These are phyloP conservation scores for Netelia melanura DNA, from an alignment of 2,888 invertebrate genomes.

Conservation along the genomic window DNA sequence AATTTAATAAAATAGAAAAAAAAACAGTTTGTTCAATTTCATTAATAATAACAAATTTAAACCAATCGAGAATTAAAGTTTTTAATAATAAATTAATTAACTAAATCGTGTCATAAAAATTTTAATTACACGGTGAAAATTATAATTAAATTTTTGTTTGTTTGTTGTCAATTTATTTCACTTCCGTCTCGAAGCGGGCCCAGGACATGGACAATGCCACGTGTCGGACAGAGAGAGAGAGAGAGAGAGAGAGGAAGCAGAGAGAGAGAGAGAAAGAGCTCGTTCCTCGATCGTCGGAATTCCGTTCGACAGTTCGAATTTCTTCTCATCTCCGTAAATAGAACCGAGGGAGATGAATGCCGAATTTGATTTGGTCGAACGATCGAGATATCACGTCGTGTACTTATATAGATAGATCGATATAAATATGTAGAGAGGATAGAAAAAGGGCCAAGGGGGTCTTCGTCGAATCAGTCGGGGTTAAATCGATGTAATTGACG, in stretches of 20 bases:
- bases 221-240: too few relatives aligned
- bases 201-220: not conserved
- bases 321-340: slow-evolving; percentile 44
- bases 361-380: slow-evolving; percentile 44
- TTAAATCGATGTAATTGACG: slow-evolving; percentile 70
- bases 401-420: not conserved
- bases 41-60: too few relatives aligned
- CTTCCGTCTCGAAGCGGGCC: not conserved
- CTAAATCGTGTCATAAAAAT: not conserved
- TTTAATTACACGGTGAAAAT: not conserved
- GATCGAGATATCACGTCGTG: slow-evolving; percentile 29
- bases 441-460: slow-evolving; percentile 30
- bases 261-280: not conserved
- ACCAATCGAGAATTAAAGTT: too few relatives aligned
- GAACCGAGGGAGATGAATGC: slow-evolving; percentile 27
- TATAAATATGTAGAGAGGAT: not conserved
- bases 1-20: too few relatives aligned
- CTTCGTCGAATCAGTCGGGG: slow-evolving; percentile 59
- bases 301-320: slow-evolving; percentile 55
- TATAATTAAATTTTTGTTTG: not conserved
- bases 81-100: not conserved
- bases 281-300: slow-evolving; percentile 49
- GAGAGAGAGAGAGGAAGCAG: too few relatives aligned
- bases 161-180: not conserved
- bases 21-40: too few relatives aligned